Conservation (phyloP, 2,797 vertebrate genomes). For the Mus minutoides region DNA sequence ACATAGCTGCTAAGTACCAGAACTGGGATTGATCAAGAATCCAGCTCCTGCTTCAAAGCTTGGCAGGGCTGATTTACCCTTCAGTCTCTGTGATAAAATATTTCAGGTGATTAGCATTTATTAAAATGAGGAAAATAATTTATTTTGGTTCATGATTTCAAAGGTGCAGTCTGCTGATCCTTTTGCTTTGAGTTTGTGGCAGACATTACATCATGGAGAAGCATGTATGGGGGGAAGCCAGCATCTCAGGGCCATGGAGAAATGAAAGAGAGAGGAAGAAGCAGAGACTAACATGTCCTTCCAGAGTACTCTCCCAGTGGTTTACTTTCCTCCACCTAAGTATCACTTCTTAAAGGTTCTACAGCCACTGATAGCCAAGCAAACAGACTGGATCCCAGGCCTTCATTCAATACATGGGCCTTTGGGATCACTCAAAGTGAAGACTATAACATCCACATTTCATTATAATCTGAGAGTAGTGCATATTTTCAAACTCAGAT, state of each 20-base stretch:
- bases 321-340: neutral
- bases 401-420: neutral
- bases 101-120: neutral
- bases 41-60: neutral
- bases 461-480: neutral
- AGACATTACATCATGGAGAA: neutral
- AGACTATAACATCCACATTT: neutral
- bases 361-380: neutral
- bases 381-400: neutral
- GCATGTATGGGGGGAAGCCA: too few species aligned
- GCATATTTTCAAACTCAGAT: slow-evolving; percentile 29
- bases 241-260: neutral
- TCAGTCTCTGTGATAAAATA: neutral
- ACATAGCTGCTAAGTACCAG: neutral
- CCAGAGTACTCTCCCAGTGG: neutral
- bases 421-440: neutral
- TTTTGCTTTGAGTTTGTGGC: neutral
- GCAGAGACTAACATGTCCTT: neutral
- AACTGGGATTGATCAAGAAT: slow-evolving; percentile 32
- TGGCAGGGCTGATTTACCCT: neutral
- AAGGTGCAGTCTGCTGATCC: neutral
- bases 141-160: neutral
- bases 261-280: neutral
- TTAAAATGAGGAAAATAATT: neutral
- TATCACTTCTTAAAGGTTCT: neutral